Conservation (phyloP, 1,140 invertebrate genomes). For the Linepithema humile region DNA sequence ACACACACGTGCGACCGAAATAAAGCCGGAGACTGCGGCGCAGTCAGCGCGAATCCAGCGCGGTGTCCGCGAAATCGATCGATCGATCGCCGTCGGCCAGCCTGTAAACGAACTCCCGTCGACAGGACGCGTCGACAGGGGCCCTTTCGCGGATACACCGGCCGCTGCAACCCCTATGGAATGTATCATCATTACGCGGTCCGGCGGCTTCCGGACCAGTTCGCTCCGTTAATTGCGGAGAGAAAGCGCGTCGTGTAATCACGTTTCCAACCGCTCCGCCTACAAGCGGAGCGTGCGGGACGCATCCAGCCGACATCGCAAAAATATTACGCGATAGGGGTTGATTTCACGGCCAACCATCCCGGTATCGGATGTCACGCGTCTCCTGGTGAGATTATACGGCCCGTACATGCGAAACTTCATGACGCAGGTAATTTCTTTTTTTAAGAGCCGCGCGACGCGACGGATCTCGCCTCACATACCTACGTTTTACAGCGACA, state of each 20-base stretch:
- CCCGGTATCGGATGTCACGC: conserved; percentile 31
- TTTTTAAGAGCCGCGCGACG: neutral
- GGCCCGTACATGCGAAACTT: conserved; percentile 50
- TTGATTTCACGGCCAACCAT: conserved; percentile 56
- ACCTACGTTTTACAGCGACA: neutral
- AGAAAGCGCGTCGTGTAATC: conserved; percentile 69
- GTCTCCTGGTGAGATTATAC: conserved; percentile 32
- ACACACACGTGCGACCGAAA: conserved; percentile 3
- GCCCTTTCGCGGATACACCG: conserved; percentile 45
- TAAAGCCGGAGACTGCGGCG: conserved; percentile 6
- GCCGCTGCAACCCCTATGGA: conserved; percentile 60
- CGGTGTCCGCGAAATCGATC: conserved; percentile 60
- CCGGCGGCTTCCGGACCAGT: conserved; percentile 62
- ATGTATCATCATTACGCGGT: conserved; percentile 75
- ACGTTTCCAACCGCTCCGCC: conserved; percentile 55
- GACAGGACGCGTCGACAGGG: conserved; percentile 47
- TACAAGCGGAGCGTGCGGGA: neutral
- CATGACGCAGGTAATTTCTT: conserved; percentile 48
- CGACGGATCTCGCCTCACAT: neutral
- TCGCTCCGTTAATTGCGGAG: conserved; percentile 72
- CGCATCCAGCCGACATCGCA: conserved; percentile 54
- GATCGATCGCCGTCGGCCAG: conserved; percentile 58
- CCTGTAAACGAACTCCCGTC: conserved; percentile 61
- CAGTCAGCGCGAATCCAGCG: conserved; percentile 12
- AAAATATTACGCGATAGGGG: conserved; percentile 63